A percentile compares a stretch with the other conserved stretches of the same genome.
These are phyloP conservation scores for Acanthurus leucopareius DNA, from an alignment of 2,797 vertebrate genomes.

Conservation along the genomic window DNA sequence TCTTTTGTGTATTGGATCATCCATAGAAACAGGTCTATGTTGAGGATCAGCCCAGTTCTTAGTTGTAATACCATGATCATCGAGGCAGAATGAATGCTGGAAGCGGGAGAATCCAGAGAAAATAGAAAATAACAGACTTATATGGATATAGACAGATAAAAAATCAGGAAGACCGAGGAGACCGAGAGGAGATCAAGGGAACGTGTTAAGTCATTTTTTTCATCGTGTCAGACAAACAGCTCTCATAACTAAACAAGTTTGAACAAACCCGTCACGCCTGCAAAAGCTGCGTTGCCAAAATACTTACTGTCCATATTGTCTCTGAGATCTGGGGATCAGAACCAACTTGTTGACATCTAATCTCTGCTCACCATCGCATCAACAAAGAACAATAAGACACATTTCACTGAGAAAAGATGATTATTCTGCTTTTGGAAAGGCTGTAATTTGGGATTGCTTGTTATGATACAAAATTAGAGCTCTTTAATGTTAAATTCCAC, in stretches of 20 bases:
- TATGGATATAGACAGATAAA: constrained; percentile 2
- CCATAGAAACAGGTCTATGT: neutral
- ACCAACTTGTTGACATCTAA: constrained; percentile 58
- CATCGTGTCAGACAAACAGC: constrained; percentile 49
- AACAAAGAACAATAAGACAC: constrained; percentile 62
- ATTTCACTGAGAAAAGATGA: constrained; percentile 35
- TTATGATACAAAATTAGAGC: neutral
- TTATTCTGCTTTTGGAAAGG: constrained; percentile 32
- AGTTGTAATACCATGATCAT: neutral
- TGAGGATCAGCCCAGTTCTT: neutral
- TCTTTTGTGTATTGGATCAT: neutral
- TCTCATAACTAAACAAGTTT: constrained; percentile 54
- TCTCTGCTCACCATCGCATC: constrained; percentile 38
- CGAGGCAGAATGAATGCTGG: neutral
- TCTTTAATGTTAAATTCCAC: constrained; percentile 23
- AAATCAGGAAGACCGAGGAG: constrained; percentile 21
- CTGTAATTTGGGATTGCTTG: constrained; percentile 40
- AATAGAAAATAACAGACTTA: constrained; percentile 23
- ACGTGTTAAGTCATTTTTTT: constrained; percentile 43
- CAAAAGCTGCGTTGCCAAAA: constrained; percentile 60
- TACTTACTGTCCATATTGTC: constrained; percentile 54
- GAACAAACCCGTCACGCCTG: constrained; percentile 61
- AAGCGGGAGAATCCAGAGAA: constrained; percentile 1
- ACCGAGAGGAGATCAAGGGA: constrained; percentile 49
- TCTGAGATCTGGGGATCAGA: constrained; percentile 65